Conservation (phyloP, 1,140 invertebrate species). For the Mercenaria mercenaria region DNA sequence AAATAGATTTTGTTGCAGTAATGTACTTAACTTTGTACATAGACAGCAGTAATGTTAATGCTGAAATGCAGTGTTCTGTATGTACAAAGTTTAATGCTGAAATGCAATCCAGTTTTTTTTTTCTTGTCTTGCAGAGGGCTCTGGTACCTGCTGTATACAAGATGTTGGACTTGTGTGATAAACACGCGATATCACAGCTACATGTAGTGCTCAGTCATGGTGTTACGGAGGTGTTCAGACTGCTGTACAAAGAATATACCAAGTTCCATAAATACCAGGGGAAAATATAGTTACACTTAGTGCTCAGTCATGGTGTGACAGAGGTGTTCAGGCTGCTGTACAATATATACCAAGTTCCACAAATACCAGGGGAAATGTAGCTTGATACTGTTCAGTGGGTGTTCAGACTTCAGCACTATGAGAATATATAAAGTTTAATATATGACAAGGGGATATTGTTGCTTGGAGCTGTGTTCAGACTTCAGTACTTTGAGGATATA, state of each 20-base stretch:
- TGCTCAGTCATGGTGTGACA: not conserved
- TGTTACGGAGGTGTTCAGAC: conserved; percentile 67
- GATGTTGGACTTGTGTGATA: conserved; percentile 70
- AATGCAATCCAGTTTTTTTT: too few relatives aligned
- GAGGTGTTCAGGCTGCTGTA: conserved; percentile 66
- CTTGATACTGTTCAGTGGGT: too few relatives aligned
- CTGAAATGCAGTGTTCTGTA: too few relatives aligned
- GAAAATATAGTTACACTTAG: conserved; percentile 31
- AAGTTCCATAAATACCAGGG: conserved; percentile 71
- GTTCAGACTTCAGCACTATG: too few relatives aligned
- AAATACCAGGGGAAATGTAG: conserved; percentile 66
- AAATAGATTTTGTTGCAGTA: too few relatives aligned
- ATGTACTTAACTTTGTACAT: too few relatives aligned
- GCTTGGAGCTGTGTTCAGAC: too few relatives aligned
- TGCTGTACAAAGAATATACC: conserved; percentile 65
- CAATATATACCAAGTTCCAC: conserved; percentile 62
- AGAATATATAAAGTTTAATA: too few relatives aligned
- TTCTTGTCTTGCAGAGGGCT: conserved; percentile 59
- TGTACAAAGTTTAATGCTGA: too few relatives aligned
- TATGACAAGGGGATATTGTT: too few relatives aligned
- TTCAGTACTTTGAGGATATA: too few relatives aligned
- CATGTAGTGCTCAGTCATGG: conserved; percentile 66
- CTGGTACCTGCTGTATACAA: conserved; percentile 67
- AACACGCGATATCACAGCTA: conserved; percentile 64
- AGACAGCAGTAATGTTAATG: too few relatives aligned